phyloP scores from a whole-genome alignment of 2,888 invertebrate species.

The Carabus problematicus region DNA sequence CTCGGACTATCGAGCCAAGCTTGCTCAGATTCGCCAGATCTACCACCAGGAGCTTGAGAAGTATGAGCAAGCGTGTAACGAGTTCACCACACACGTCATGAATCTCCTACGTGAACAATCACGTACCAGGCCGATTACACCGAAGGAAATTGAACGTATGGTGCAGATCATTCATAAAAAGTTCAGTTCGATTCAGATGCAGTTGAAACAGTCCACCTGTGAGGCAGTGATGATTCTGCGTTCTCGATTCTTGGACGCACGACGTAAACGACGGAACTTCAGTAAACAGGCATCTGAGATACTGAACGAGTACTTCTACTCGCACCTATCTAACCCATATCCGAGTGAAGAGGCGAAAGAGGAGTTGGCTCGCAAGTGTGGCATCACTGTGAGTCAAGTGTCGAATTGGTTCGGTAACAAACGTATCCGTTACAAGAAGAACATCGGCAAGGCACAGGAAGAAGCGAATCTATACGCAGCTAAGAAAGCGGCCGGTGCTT shows the following conservation, averaged over 20 bases:
- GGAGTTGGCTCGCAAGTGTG: conserved; percentile 98
- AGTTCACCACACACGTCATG: conserved; percentile 99
- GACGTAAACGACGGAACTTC: conserved; percentile 95
- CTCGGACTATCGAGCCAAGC: conserved; percentile 98
- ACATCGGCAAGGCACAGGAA: conserved; percentile 99
- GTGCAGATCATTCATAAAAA: conserved; percentile 98
- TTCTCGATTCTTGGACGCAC: conserved; percentile 80
- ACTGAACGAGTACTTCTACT: conserved; percentile 99
- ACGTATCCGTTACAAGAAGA: conserved; percentile 99
- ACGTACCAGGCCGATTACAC: conserved; percentile 96
- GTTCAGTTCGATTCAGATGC: conserved; percentile 97
- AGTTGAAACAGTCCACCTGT: conserved; percentile 98
- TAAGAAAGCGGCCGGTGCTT: conserved; percentile 91
- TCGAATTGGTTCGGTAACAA: conserved; percentile 99
- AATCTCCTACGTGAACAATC: conserved; percentile 96
- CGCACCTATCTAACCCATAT: conserved; percentile 99
- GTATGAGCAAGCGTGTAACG: conserved; percentile 99
- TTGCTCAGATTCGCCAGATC: conserved; percentile 97
- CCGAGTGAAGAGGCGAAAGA: conserved; percentile 99
- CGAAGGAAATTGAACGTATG: conserved; percentile 99
- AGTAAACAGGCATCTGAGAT: conserved; percentile 99
- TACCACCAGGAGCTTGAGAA: conserved; percentile 99
- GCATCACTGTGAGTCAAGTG: conserved; percentile 94
- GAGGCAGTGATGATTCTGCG: conserved; percentile 99
- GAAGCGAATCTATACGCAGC: conserved; percentile 99